Evolutionary conservation across 1,140 invertebrate genomes (phyloP).

Genomic region (Drosophila virilis): DNA sequence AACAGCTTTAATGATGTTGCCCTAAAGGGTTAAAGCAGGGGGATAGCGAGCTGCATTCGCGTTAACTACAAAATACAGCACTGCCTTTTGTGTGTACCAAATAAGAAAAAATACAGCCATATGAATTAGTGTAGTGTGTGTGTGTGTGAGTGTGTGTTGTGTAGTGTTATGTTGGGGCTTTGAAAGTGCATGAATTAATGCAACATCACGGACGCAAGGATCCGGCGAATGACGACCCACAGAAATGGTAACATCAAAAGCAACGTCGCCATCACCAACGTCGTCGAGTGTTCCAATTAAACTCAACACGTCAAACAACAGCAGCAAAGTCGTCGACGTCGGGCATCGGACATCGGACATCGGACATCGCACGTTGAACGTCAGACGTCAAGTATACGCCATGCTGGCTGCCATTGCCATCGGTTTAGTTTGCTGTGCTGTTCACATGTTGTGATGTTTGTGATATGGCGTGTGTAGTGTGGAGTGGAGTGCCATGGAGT

Average conservation of each 20-base stretch:
- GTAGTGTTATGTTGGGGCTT: constrained; percentile 38
- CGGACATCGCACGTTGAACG: not conserved
- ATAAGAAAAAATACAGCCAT: constrained; percentile 12
- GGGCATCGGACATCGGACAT: constrained; percentile 9
- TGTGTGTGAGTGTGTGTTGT: constrained; percentile 10
- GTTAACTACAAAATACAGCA: constrained; percentile 51
- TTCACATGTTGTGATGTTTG: constrained; percentile 43
- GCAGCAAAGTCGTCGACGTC: constrained; percentile 30
- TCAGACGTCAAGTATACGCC: constrained; percentile 71
- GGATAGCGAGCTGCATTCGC: constrained; percentile 18
- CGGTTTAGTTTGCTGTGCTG: constrained; percentile 38
- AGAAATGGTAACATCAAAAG: constrained; percentile 70
- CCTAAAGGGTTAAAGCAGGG: constrained; percentile 7
- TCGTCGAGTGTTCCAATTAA: constrained; percentile 78
- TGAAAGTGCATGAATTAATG: constrained; percentile 76
- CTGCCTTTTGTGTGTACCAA: constrained; percentile 48
- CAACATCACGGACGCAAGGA: constrained; percentile 35
- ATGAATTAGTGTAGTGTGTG: constrained; percentile 11
- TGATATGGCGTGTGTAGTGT: constrained; percentile 8
- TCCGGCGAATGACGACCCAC: constrained; percentile 23
- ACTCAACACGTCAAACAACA: constrained; percentile 80
- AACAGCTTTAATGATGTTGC: constrained; percentile 65
- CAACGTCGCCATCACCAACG: constrained; percentile 36
- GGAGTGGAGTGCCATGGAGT: not conserved
- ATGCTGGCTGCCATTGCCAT: constrained; percentile 49